Evolutionary conservation across 2,888 invertebrate genomes (phyloP).

Genomic region (Suillia variegata): DNA sequence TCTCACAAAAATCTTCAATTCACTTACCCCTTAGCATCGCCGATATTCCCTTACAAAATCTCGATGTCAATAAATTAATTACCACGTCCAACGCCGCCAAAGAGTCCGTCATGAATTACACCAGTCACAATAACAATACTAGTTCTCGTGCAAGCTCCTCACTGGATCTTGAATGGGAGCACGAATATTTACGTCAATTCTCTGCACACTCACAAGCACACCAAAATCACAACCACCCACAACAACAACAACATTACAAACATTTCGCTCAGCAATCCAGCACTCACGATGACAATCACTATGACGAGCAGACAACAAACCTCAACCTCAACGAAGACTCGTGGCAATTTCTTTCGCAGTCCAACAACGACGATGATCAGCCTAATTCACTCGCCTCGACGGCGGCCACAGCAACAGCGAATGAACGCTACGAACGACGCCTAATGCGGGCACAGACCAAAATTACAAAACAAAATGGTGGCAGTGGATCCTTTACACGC

Average conservation of each 20-base stretch:
- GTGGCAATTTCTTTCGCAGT: conserved; percentile 37
- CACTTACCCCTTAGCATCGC: conserved; percentile 57
- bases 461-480: conserved; percentile 17
- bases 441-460: neutral
- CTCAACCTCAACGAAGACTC: conserved; percentile 25
- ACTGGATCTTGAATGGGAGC: conserved; percentile 74
- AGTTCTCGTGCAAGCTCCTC: conserved; percentile 70
- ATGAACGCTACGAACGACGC: conserved; percentile 22
- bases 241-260: too few relatives aligned
- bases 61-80: conserved; percentile 65
- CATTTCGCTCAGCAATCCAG: too few relatives aligned
- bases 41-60: conserved; percentile 67
- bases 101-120: conserved; percentile 48
- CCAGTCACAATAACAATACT: conserved; percentile 29
- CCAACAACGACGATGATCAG: conserved; percentile 38
- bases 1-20: too few relatives aligned
- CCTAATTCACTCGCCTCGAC: conserved; percentile 26
- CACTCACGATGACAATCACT: neutral
- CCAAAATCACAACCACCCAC: neutral
- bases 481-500: conserved; percentile 45
- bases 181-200: conserved; percentile 62
- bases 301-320: neutral
- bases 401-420: neutral
- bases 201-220: conserved; percentile 26
- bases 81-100: conserved; percentile 50